Base-by-base conservation (phyloP, 2,888 invertebrate species). In the Agrochola macilenta region DNA sequence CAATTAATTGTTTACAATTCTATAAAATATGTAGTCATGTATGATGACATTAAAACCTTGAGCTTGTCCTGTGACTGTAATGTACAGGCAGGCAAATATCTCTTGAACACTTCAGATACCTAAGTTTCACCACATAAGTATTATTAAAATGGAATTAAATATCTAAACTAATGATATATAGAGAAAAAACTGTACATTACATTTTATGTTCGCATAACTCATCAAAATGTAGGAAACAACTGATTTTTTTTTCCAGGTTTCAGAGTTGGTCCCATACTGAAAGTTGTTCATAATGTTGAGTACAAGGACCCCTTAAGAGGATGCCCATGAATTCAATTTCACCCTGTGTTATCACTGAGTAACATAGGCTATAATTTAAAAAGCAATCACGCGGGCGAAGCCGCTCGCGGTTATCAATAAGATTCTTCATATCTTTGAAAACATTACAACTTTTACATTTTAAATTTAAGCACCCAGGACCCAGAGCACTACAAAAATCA, bases 1-100 rank as follows among this genome's bases (percentile, higher is more conserved):
- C 85, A 82, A 81, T 86, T 39, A 78, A 76, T 58, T 74, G 81
- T 74, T 64, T 74, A 79, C 57, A 64, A 63, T 78, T 79, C 26
- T 43, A 60, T 70, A 70, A 75, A 82, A 65, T 66, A 64, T 65
- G 64, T 79, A 68, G 73, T 76, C 61, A 75, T 64, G 30, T 78
- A 68, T 74, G 58, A 70, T 74, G 57, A 73, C 63, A 79, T 70
- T 43, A 39, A 57, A 73, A 74, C 46, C 69, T 86, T 86, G 74
- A 84, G 76, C 72, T 72, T 70, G 71, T 73, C 39, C 60, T 54
- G 58, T 80, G 58, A 70, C 23, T 54, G 35, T 43, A 74, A 66
- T 39, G 63, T 12, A 52, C 35, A 52, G 35, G 14, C 39, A 76
- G 63, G n/a, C 20, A 63, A 70, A 70, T 60, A 17, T 71, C 64